Evolutionary conservation across 2,797 vertebrate genomes (phyloP).

Genomic region (Rhinichthys osculus): DNA sequence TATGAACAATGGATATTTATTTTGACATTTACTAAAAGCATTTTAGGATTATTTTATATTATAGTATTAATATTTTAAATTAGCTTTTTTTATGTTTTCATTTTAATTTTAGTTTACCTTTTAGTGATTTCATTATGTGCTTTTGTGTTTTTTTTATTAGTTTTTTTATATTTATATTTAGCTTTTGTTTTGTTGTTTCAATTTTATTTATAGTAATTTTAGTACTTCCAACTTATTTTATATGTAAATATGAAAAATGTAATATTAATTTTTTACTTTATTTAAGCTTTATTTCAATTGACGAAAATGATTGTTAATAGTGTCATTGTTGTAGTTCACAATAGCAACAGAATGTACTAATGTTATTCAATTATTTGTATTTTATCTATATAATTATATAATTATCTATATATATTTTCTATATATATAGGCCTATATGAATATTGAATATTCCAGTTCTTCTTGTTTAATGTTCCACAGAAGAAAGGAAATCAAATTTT

Average conservation of each 20-base stretch:
- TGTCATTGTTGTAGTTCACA: neutral
- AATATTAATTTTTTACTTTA: neutral
- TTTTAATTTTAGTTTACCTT: neutral
- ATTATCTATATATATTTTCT: no score
- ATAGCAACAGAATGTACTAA: neutral
- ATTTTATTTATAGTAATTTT: neutral
- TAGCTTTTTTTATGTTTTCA: neutral
- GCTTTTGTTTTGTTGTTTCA: neutral
- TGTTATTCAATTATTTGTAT: neutral
- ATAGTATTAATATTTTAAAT: neutral
- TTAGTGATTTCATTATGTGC: neutral
- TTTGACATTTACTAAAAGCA: neutral
- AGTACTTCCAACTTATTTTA: neutral
- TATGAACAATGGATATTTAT: neutral
- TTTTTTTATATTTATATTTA: neutral
- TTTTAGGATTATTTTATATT: neutral
- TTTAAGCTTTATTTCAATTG: neutral
- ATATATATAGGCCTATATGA: no score
- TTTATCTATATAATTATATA: neutral
- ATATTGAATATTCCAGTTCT: neutral
- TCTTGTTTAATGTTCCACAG: neutral
- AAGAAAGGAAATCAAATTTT: neutral
- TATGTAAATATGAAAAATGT: no score
- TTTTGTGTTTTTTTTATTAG: neutral
- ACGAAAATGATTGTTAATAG: no score